Base-by-base conservation (phyloP, 2,113 vertebrate species). In the Sinocyclocheilus rhinocerous region DNA sequence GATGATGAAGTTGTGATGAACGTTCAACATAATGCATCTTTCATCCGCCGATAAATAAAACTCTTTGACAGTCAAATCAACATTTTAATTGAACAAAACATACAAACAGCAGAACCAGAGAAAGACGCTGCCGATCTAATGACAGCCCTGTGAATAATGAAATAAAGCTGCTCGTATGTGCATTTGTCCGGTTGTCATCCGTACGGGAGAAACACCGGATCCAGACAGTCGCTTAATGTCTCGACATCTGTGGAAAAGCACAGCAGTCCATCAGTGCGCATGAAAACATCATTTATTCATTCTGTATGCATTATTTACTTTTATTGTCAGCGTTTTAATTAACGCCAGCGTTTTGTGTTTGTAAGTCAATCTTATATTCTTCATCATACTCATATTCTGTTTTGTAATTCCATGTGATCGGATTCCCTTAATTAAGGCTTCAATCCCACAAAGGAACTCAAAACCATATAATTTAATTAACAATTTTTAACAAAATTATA, bases 261-360 rank as follows among this genome's bases (percentile, higher is more conserved):
- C 78, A 42, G 22, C 36, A 65, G 72, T 75, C 72, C 72, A 48
- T 75, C 72, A 45, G 36, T n/a, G 72, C 39, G 22, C 36, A 24
- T 48, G 11, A 13, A 63, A 81, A 81, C 79, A 81, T 67, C 36
- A 81, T 67, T 81, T 81, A 81, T 67, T 67, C 63, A 81, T 48
- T 29, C 59, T 42, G 4, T 6, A 29, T 81, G 79, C 79, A 81
- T 81, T 81, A 81, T 81, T 81, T 50, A 81, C 78, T 45, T 11
- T 16, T 55, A 79, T 39, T 79, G 20, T 80, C 33, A n/a, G 33
- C 1, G 5, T 63, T 80, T 81, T 48, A 67, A 48, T 81, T 39
- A 63, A 5, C n/a, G 48, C 72, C 70, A n/a, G 76, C 22, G 6
- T 52, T 61, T 70, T 77, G 61, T 85, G 59, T 80, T 80, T 29